A percentile compares a stretch with the other conserved stretches of the same genome.
phyloP scores from a whole-genome alignment of 1,140 invertebrate genomes.

The Lanistes nyassanus region DNA sequence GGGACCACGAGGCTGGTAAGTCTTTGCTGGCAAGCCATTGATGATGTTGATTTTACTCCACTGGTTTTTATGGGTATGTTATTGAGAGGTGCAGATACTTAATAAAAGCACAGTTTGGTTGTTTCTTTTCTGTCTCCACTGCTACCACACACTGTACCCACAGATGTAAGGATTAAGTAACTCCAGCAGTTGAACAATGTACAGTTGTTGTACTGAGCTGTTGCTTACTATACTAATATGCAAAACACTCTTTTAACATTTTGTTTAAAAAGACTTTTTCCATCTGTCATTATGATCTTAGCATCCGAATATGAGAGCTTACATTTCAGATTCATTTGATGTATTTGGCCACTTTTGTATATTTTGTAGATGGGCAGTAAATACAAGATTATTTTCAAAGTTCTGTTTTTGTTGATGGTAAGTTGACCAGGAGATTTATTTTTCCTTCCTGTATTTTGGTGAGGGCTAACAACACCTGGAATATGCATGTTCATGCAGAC shows the following conservation, averaged over 20 bases:
- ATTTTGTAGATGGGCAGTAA: constrained; percentile 18
- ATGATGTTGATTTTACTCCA: too few species aligned
- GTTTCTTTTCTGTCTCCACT: neutral
- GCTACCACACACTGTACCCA: too few species aligned
- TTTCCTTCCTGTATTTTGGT: too few species aligned
- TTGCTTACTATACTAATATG: neutral
- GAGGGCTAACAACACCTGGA: too few species aligned
- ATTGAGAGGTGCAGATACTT: neutral
- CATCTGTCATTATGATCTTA: neutral
- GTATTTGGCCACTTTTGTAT: too few species aligned
- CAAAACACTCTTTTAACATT: too few species aligned
- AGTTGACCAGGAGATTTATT: neutral
- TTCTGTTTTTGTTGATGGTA: constrained; percentile 3
- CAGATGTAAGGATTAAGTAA: too few species aligned
- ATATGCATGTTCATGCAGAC: too few species aligned
- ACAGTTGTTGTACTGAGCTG: too few species aligned
- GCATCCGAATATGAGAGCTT: neutral
- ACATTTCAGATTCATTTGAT: neutral
- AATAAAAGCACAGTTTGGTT: neutral
- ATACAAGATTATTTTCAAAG: constrained; percentile 4
- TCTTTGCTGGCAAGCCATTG: too few species aligned
- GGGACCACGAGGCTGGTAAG: constrained; percentile 66
- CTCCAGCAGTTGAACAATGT: neutral
- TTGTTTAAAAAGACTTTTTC: neutral
- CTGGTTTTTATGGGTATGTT: neutral